Evolutionary conservation across 2,888 invertebrate genomes (phyloP), one percentile per base, ranked within the genome.

Genomic region (Ypsolopha scabrella): DNA sequence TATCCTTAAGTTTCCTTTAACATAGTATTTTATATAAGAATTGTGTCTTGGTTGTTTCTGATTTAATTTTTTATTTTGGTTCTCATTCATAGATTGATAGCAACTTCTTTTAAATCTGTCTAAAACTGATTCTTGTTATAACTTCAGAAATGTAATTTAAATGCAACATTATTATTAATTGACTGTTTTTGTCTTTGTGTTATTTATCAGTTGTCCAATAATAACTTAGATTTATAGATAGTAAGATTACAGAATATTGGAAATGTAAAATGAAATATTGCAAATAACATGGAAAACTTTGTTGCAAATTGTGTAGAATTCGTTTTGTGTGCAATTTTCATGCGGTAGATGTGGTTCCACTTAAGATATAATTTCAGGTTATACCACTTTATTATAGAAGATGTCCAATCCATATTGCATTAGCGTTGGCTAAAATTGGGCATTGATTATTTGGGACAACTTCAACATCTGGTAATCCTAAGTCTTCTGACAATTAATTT

Each of bases 381-480:
- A 60, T 62, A 63, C 65, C 62, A 60, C 63, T 64, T 63, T 64
- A 72, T 68, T 67, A 59, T 58, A 75, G 77, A 75, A 68, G 70
- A 75, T 69, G 69, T 71, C 63, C 65, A 65, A 68, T 41, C 68
- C 66, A 71, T 71, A 67, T 67, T 67, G 24, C 24, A 24, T 24
- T 24, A 24, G 24, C 24, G 24, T 24, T 73, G 75, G 77, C 78
- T 73, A 75, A 75, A 75, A 75, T 78, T 79, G 73, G 78, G 78
- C 67, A 70, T 71, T 47, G 7, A 13, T 76, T 66, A 60, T 64
- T 63, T 75, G 74, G 70, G 73, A 76, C 74, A 68, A 64, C 73
- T 63, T 60, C 67, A 65, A 61, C 60, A 65, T 58, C 52, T 62
- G 47, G 59, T 75, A 80, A 80, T 58, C 56, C 55, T 63, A 61